These are phyloP conservation scores for Palythoa grandiflora DNA, from an alignment of 92 coral and sea anemone genomes.

Conservation along the genomic window DNA sequence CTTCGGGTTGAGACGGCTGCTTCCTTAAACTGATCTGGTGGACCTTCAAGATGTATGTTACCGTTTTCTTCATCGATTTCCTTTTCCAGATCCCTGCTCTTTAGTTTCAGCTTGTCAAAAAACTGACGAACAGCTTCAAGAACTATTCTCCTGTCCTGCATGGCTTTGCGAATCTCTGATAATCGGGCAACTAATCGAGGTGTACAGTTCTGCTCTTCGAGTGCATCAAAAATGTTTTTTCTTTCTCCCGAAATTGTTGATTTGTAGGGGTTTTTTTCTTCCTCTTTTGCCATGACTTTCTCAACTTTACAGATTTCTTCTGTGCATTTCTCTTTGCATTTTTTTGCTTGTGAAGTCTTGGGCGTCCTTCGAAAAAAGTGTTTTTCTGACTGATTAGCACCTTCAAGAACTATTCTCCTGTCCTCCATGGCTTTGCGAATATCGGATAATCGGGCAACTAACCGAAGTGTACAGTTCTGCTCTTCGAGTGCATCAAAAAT, in stretches of 20 bases:
- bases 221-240: too few relatives aligned
- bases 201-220: too few relatives aligned
- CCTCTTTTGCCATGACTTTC: conserved; percentile 54
- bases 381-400: background rate
- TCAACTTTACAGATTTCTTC: conserved; percentile 43
- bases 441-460: conserved; percentile 44
- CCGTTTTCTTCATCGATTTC: conserved; percentile 60
- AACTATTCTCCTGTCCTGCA: too few relatives aligned
- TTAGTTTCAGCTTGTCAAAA: conserved; percentile 55
- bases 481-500: conserved; percentile 49
- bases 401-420: background rate
- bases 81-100: conserved; percentile 67
- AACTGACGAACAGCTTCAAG: conserved; percentile 1
- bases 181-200: too few relatives aligned
- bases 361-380: conserved; percentile 54
- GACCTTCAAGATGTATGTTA: conserved; percentile 72
- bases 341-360: conserved; percentile 20
- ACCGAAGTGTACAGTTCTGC: conserved; percentile 49
- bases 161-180: too few relatives aligned
- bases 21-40: conserved; percentile 69
- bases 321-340: conserved; percentile 4
- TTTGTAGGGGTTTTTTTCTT: conserved; percentile 62
- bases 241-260: conserved; percentile 67
- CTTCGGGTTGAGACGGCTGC: conserved; percentile 67
- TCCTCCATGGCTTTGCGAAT: conserved; percentile 44